These are phyloP conservation scores for Lepidonotus clava DNA, from an alignment of 2,888 invertebrate genomes.

Conservation along the genomic window DNA sequence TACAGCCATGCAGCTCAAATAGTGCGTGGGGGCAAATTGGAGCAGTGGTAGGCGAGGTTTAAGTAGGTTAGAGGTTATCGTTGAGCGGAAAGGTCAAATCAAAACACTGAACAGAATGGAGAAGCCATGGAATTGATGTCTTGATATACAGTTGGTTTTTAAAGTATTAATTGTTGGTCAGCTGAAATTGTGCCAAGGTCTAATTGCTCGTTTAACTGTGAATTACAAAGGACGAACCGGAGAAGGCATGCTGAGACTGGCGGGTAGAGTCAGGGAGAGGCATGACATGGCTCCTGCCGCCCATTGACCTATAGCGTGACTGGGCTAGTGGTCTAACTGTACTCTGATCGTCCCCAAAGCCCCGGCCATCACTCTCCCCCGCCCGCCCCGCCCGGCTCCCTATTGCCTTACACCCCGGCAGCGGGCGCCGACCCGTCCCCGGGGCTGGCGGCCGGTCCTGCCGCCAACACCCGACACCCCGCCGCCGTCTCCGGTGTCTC, in stretches of 20 bases:
- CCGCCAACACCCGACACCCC: conserved; percentile 48
- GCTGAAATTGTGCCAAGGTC: too few species aligned
- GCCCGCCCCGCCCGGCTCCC: conserved; percentile 29
- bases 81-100: too few species aligned
- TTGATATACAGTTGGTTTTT: too few species aligned
- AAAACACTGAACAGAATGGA: too few species aligned
- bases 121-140: too few species aligned
- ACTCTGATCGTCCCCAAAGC: conserved; percentile 14
- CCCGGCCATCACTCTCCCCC: conserved; percentile 26
- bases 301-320: conserved; percentile 46
- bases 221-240: too few species aligned
- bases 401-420: not conserved
- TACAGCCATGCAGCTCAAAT: too few species aligned
- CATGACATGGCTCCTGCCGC: not conserved
- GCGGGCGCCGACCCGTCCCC: conserved; percentile 23
- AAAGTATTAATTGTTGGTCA: too few species aligned
- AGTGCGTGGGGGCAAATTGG: too few species aligned
- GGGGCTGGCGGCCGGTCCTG: conserved; percentile 20
- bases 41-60: too few species aligned
- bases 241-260: not conserved
- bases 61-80: too few species aligned
- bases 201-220: too few species aligned
- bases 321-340: conserved; percentile 34
- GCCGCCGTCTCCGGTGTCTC: not conserved
- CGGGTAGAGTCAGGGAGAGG: not conserved